phyloP scores from a whole-genome alignment of 2,113 vertebrate genomes.

The Gnathonemus echidnorhynchus region DNA sequence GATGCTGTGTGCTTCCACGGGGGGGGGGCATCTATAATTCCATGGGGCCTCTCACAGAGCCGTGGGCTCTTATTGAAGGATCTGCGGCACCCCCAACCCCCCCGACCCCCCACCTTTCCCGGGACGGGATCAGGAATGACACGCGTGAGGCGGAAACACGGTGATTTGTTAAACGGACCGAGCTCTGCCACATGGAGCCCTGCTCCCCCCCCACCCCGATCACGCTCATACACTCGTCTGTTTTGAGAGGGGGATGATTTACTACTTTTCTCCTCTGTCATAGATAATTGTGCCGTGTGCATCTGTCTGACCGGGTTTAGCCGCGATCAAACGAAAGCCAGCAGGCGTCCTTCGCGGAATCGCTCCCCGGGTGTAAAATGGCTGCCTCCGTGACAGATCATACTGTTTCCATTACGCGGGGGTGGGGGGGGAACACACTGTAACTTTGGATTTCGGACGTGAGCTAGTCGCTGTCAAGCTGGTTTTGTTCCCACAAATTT shows the following conservation, averaged over 20 bases:
- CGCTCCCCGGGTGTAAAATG: conserved; percentile 72
- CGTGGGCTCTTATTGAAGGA: neutral
- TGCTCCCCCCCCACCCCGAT: too few species aligned
- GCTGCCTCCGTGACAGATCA: conserved; percentile 77
- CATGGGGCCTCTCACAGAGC: neutral
- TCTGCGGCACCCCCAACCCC: neutral
- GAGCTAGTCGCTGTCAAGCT: conserved; percentile 75
- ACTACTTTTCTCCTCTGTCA: conserved; percentile 68
- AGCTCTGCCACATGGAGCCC: neutral
- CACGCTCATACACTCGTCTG: neutral
- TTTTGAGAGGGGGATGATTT: conserved; percentile 51
- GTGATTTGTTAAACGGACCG: neutral
- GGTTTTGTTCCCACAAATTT: conserved; percentile 93
- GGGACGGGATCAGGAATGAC: neutral
- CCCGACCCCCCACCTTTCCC: neutral
- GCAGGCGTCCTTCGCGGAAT: conserved; percentile 75
- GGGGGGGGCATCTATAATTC: neutral
- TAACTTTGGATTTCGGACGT: conserved; percentile 82
- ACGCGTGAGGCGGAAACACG: neutral
- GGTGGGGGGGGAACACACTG: conserved; percentile 67
- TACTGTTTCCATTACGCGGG: conserved; percentile 88
- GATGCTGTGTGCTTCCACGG: neutral
- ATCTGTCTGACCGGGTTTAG: conserved; percentile 68
- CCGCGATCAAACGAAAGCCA: conserved; percentile 81
- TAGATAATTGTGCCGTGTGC: conserved; percentile 74